Evolutionary conservation across 2,797 vertebrate species (phyloP), one percentile per base, ranked within the genome.

Genomic region (Melanotaenia trifasciata): DNA sequence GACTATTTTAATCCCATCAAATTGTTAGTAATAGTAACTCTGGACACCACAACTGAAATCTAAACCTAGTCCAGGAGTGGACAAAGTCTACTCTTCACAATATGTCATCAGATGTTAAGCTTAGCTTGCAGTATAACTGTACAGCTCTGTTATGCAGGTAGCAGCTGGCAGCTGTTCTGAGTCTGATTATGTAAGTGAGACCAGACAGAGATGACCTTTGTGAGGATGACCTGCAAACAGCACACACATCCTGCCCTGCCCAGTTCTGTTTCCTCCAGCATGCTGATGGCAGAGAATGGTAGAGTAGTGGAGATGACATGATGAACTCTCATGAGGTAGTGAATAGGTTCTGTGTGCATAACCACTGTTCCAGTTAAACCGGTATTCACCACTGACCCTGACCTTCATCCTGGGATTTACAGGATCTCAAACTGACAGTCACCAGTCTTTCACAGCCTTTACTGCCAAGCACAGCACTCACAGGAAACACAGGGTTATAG

Each of bases 191-290:
- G 82, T 85, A 86, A 89, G 70, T 51, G 61, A 77, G 64, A 69
- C 64, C 75, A 85, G 67, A 76, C 72, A 74, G 70, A 71, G 74
- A 72, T 86, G 82, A 91, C 88, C 86, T 90, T 84, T 84, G 58
- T 57, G 58, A 76, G 38, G 61, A 81, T 54, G 81, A 82, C 84
- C 81, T 71, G 79, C 62, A 64, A 28, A 58, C 66, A 70, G 83
- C 60, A 58, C 79, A 85, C 82, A 86, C 83, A 89, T 94, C 93
- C 92, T 94, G 88, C 78, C 84, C 82, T 80, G 78, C 85, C 84
- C 84, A 76, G 79, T 53, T 91, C 87, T 70, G 84, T 90, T 93
- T 94, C 93, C 93, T 93, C 87, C 80, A 71, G 66, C 79, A 74
- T 64, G 57, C 75, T 90, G 81, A 92, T 89, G 89, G 90, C 86